Conservation (phyloP, 2,113 vertebrate species). For the Ceyx margarethae region DNA sequence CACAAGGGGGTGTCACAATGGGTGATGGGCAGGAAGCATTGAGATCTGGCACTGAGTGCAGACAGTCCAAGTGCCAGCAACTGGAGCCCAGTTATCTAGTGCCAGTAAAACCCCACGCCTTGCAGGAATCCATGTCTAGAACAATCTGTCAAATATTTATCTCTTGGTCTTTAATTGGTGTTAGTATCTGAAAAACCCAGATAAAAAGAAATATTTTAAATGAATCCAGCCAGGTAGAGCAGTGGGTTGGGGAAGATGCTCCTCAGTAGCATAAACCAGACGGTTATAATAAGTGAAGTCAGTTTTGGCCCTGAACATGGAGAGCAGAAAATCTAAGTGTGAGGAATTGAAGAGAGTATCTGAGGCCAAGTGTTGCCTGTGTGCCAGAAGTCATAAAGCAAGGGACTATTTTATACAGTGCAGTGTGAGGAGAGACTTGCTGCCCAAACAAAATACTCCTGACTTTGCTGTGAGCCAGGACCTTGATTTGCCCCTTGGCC, state of each 20-base stretch:
- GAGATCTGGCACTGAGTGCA: background rate
- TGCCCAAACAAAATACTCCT: background rate
- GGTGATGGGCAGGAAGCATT: background rate
- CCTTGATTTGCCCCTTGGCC: background rate
- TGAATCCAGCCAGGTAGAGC: background rate
- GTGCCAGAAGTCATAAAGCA: background rate
- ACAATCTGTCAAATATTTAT: background rate
- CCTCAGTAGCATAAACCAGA: background rate
- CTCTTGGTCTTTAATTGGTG: fast-evolving
- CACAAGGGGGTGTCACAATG: background rate
- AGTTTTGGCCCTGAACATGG: background rate
- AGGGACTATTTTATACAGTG: background rate
- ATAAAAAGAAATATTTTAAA: background rate
- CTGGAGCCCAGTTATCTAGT: background rate
- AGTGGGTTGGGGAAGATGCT: background rate
- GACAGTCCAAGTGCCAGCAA: background rate
- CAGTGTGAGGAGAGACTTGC: background rate
- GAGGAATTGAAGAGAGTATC: constrained; percentile 12
- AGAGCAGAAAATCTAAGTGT: constrained; percentile 10
- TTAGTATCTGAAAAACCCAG: background rate
- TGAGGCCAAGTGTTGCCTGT: background rate
- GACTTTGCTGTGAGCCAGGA: background rate
- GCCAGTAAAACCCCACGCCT: background rate
- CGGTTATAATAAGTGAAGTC: background rate
- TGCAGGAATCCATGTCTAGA: background rate